Base-by-base conservation (phyloP, 1,140 invertebrate species). In the Drosophila grimshawi region DNA sequence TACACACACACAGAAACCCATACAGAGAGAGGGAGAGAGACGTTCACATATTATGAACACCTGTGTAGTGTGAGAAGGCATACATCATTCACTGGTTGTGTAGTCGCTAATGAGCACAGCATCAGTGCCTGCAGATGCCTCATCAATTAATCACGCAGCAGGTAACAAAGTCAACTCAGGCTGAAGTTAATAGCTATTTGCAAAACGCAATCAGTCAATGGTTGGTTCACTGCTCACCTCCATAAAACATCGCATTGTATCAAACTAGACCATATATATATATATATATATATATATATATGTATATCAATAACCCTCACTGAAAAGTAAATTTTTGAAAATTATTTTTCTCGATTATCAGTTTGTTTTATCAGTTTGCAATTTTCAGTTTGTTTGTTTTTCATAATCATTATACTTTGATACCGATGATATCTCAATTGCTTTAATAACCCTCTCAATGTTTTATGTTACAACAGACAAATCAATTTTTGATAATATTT, bases 121-220 rank as follows among this genome's bases (percentile, higher is more conserved):
- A 61, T 61, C 70, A 49, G 53, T 46, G 39, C 35, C 37, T 11
- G 39, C 41, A 48, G 71, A 60, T 67, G 67, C 41, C 51, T 55
- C 71, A 74, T 62, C 71, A 74, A 74, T 74, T 74, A 74, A 74
- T 69, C 71, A 74, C 64, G 45, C 55, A 56, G 56, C 70, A 55
- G 48, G 68, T 45, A 70, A 46, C 55, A 29, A 61, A 60, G 43
- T 46, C 57, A 62, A 69, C 43, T 74, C 71, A 41, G 69, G 33
- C 69, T 11, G n/a, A 73, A 67, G 63, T 66, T 46, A 52, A 49
- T n/a, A 33, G 37, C 41, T 33, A 29, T 59, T 52, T 41, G 46
- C 33, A n/a, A 10, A 46, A 8, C 63, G 32, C 43, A 59, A 72
- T 57, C 64, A 46, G 56, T 68, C 64, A 68, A 43, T 61, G 55